Percentiles rank a stretch among this genome's conserved stretches.
Evolutionary conservation across 1,140 invertebrate species (phyloP).

Genomic region (Glossosoma conforme): DNA sequence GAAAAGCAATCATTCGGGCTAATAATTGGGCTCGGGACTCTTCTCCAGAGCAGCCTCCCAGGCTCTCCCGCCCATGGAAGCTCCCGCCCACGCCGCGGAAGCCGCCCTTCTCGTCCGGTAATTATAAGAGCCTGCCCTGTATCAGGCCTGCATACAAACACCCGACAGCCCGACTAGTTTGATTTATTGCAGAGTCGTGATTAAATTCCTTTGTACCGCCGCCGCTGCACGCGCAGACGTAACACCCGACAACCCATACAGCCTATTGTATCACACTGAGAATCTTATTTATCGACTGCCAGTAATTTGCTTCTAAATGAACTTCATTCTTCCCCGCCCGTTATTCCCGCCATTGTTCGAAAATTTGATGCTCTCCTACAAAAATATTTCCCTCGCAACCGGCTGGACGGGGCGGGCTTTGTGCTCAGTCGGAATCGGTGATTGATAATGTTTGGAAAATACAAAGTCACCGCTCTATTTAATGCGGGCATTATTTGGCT

Average conservation of each 20-base stretch:
- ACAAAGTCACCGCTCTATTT: too few relatives aligned
- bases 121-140: slow-evolving; percentile 7
- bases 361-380: slow-evolving; percentile 1
- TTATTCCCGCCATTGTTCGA: neutral
- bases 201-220: slow-evolving; percentile 31
- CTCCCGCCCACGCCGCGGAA: neutral
- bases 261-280: slow-evolving; percentile 20
- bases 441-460: too few relatives aligned
- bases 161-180: slow-evolving; percentile 20
- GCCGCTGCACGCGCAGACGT: slow-evolving; percentile 11
- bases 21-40: slow-evolving; percentile 4
- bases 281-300: slow-evolving; percentile 25
- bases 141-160: slow-evolving; percentile 13
- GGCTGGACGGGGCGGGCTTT: too few relatives aligned
- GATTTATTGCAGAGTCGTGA: slow-evolving; percentile 30
- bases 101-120: too few relatives aligned
- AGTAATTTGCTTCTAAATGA: slow-evolving; percentile 31
- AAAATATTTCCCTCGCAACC: too few relatives aligned
- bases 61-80: slow-evolving; percentile 9
- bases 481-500: too few relatives aligned
- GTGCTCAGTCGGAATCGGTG: too few relatives aligned
- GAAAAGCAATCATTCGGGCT: neutral
- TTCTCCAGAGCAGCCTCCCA: neutral
- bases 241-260: slow-evolving; percentile 17
- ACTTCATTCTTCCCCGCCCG: slow-evolving; percentile 21